Base-by-base conservation (phyloP, 1,140 invertebrate genomes). In the Megathymus violae region DNA sequence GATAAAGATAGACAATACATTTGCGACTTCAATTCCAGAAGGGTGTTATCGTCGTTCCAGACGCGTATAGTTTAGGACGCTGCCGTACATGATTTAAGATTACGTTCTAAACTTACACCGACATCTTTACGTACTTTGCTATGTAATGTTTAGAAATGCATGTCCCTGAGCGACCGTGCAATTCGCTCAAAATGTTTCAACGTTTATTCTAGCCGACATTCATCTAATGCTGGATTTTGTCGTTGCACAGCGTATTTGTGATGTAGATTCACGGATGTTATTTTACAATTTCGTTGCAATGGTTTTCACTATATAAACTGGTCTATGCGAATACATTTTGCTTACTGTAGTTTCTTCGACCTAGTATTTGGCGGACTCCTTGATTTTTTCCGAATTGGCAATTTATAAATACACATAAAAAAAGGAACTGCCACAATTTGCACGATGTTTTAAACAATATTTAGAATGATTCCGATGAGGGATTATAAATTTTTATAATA, bases 1-100 rank as follows among this genome's bases (percentile, higher is more conserved):
- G 36, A 58, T 58, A 58, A 58, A 63, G 38, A 64, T 62, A 69
- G 67, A 69, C 67, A 69, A 69, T 69, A 63, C 47, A 52, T 13
- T 19, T 43, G 27, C 47, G 22, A 10, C 44, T 69, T 58, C 62
- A 64, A 60, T 62, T 63, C 54, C 47, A 60, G 11, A 46, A 46
- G 54, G 54, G 9, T 9, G 25, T 58, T 41, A 58, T 15, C 6
- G 15, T 11, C 40, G 13, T n/a, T 43, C 27, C 27, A 58, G 54
- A 58, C 38, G 11, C 17, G 22, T 3, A 4, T 22, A 22, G 51
- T 40, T 27, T 19, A 46, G 10, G 19, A 46, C 54, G 15, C 14
- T 58, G 19, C 54, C 7, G 13, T 38, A 10, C 11, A 13, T 46
- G 38, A 58, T 58, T 46, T 46, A 58, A 58, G 54, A 19, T 41